These are phyloP conservation scores for Drosophila melanica DNA, from an alignment of 1,140 invertebrate genomes.

Conservation along the genomic window DNA sequence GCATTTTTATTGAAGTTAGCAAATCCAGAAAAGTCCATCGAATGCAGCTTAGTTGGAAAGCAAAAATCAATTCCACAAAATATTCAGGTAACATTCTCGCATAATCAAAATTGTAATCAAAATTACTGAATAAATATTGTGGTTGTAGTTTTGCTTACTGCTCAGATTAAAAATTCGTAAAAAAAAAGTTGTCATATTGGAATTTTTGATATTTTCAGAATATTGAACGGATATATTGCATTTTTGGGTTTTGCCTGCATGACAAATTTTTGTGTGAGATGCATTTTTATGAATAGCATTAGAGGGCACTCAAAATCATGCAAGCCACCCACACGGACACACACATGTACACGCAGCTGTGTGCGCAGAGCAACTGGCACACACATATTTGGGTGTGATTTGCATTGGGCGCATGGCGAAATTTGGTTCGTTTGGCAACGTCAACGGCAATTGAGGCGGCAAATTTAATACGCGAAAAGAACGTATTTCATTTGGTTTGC, in stretches of 20 bases:
- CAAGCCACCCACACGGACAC: slow-evolving; percentile 30
- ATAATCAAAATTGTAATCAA: neutral
- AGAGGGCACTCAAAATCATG: slow-evolving; percentile 29
- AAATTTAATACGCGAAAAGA: slow-evolving; percentile 76
- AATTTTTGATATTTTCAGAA: slow-evolving; percentile 1
- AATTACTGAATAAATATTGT: neutral
- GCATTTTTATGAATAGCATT: slow-evolving; percentile 46
- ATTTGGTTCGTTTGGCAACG: slow-evolving; percentile 42
- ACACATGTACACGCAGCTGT: slow-evolving; percentile 2
- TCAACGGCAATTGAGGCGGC: slow-evolving; percentile 64
- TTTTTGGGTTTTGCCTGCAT: slow-evolving; percentile 29
- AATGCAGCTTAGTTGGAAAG: no score
- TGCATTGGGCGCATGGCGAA: slow-evolving; percentile 39
- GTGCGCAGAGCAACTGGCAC: neutral
- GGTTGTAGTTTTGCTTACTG: neutral
- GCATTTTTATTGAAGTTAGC: no score
- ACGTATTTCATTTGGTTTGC: slow-evolving; percentile 71
- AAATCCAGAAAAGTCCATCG: no score
- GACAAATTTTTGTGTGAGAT: slow-evolving; percentile 39
- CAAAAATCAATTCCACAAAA: no score
- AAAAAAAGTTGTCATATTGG: neutral
- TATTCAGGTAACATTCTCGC: no score
- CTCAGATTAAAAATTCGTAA: neutral
- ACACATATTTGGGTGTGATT: slow-evolving; percentile 36
- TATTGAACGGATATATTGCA: slow-evolving; percentile 1